Evolutionary conservation across 2,113 vertebrate genomes (phyloP), one percentile per base, ranked within the genome.

Genomic region (Xiphophorus couchianus): DNA sequence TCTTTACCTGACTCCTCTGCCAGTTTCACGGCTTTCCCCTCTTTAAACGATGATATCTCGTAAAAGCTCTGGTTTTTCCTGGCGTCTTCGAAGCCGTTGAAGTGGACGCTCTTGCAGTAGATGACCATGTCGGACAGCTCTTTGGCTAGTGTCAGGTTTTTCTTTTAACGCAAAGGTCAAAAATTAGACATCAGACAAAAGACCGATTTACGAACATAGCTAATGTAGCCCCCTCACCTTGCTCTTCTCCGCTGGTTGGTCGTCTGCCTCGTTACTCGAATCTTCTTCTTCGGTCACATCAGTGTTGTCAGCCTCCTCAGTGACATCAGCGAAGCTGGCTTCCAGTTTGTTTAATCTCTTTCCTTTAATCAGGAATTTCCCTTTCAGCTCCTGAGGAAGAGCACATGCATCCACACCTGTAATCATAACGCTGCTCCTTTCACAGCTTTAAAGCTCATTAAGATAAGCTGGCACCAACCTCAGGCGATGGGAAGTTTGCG

Each of bases 211-310:
- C 19, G 19, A 33, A 11, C 28, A 39, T 31, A 27, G 5, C 25
- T 31, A 30, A 62, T n/a, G 44, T 14, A 11, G n/a, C 31, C 1
- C 22, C 69, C 10, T 37, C 66, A 90, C 91, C 78, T 84, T 89
- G 37, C 19, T 76, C 80, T 74, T 82, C 89, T 94, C 86, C 81
- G 91, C 58, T 78, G 83, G 63, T 86, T 85, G 28, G 80, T 92
- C 76, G 82, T 90, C 78, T 0, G 85, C 95, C 75, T 27, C 96
- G 63, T 96, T 95, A 0, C 94, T 92, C 0, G 95, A 95, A 70
- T 98, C 97, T 0, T 98, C 97, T 88, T 99, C 97, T 27, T 98
- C 98, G 0, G 97, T 97, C 64, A 98, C 96, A 1, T 95, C 95
- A 0, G 87, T 90, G 22, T 94, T 93, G 31, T 96, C 95, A 0